A percentile compares a stretch with the other conserved stretches of the same genome.
These are phyloP conservation scores for Microdon myrmicae DNA, from an alignment of 2,888 invertebrate species.

Conservation along the genomic window DNA sequence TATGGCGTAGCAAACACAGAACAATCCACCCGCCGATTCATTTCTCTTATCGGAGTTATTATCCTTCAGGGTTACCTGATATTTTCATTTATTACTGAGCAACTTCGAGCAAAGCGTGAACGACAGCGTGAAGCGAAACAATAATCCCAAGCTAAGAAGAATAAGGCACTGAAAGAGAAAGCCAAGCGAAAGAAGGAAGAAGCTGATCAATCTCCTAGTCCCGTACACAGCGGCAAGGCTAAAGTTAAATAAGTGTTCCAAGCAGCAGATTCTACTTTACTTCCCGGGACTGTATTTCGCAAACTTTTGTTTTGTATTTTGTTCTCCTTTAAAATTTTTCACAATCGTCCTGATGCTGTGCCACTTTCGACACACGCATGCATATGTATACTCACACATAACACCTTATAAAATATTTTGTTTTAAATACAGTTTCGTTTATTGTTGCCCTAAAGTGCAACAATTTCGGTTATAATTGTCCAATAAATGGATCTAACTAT, in stretches of 20 bases:
- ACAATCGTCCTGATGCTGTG: too few relatives aligned
- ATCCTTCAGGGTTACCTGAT: constrained; percentile 86
- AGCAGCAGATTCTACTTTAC: too few relatives aligned
- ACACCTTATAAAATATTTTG: too few relatives aligned
- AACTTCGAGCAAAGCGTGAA: constrained; percentile 71
- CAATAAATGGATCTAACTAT: constrained; percentile 48
- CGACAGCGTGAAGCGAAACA: constrained; percentile 63
- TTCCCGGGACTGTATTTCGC: too few relatives aligned
- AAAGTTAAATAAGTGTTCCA: constrained; percentile 42
- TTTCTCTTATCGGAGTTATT: constrained; percentile 80
- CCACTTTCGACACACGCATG: too few relatives aligned
- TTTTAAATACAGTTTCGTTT: constrained; percentile 33
- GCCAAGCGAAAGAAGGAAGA: constrained; percentile 79
- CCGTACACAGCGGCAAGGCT: constrained; percentile 42
- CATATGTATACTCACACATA: too few relatives aligned
- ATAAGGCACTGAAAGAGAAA: constrained; percentile 69
- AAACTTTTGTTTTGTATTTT: too few relatives aligned
- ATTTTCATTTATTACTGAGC: constrained; percentile 90
- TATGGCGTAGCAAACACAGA: constrained; percentile 82
- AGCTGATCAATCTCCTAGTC: constrained; percentile 79
- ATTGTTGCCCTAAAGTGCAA: constrained; percentile 39
- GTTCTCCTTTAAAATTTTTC: too few relatives aligned
- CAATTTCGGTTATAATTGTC: constrained; percentile 50
- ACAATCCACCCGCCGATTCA: constrained; percentile 76
- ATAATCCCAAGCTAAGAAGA: constrained; percentile 60